Percentiles rank a stretch among this genome's conserved stretches.
Evolutionary conservation across 2,797 vertebrate species (phyloP).

Genomic region (Clarias platycephalus): DNA sequence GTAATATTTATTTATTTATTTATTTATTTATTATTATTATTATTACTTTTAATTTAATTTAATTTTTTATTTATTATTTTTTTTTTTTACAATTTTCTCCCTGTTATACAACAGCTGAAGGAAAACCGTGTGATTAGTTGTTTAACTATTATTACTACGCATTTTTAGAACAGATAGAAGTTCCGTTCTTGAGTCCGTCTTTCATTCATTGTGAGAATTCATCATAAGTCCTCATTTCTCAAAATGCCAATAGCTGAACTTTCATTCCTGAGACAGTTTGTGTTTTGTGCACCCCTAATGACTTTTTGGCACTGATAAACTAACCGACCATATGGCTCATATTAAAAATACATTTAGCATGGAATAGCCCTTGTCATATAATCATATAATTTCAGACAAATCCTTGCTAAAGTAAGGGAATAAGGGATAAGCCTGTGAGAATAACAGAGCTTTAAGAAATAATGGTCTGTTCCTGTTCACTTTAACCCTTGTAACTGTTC

Average conservation of each 20-base stretch:
- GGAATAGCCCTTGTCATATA: constrained; percentile 1
- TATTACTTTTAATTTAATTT: not conserved
- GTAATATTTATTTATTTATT: too few species aligned
- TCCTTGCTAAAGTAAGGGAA: not conserved
- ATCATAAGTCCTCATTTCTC: not conserved
- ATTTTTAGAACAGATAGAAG: not conserved
- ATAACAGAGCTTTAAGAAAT: not conserved
- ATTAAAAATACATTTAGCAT: constrained; percentile 8
- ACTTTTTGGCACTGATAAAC: constrained; percentile 5
- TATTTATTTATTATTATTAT: too few species aligned
- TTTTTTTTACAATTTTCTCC: not conserved
- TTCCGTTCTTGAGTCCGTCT: not conserved
- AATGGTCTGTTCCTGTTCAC: not conserved
- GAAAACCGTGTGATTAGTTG: not conserved
- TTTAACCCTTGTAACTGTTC: not conserved
- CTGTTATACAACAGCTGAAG: not conserved
- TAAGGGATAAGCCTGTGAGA: constrained; percentile 1
- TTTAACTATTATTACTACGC: not conserved
- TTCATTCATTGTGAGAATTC: not conserved
- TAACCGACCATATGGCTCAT: constrained; percentile 8
- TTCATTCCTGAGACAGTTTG: constrained; percentile 2
- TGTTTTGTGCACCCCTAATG: not conserved
- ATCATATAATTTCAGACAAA: constrained; percentile 10
- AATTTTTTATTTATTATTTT: not conserved
- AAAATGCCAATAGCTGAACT: not conserved